Conservation (phyloP, 2,888 invertebrate species). For the Zhuqinia jingwanae region DNA sequence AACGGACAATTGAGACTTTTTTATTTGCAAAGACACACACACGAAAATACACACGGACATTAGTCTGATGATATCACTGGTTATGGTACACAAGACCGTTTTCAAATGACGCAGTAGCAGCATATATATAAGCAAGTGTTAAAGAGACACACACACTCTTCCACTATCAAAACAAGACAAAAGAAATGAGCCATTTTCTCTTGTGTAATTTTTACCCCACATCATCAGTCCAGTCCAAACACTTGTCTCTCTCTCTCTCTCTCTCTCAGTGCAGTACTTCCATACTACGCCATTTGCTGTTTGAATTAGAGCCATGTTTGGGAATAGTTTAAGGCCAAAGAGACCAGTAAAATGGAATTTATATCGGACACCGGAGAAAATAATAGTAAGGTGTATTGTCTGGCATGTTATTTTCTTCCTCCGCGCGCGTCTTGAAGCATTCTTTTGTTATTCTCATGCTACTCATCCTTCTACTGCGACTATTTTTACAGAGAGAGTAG, state of each 20-base stretch:
- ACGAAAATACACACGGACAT: no score
- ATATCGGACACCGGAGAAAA: conserved; percentile 43
- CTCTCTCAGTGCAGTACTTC: no score
- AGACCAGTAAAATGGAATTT: conserved; percentile 53
- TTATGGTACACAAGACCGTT: no score
- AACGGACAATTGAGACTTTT: no score
- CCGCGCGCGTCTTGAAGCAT: not conserved
- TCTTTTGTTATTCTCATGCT: not conserved
- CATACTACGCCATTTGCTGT: not conserved
- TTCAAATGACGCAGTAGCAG: no score
- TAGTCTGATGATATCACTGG: not conserved
- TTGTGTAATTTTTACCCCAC: not conserved
- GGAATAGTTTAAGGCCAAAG: conserved; percentile 50
- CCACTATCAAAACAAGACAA: not conserved
- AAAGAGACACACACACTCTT: not conserved
- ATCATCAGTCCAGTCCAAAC: not conserved
- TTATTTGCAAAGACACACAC: not conserved
- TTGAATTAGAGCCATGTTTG: not conserved
- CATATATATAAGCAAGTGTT: not conserved
- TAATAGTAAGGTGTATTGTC: not conserved
- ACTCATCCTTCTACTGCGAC: not conserved
- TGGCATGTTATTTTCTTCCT: no score
- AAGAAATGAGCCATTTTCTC: not conserved
- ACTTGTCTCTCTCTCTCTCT: not conserved
- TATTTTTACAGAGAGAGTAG: not conserved